These are phyloP conservation scores for Ibycter americanus DNA, from an alignment of 2,797 vertebrate genomes.

Conservation along the genomic window DNA sequence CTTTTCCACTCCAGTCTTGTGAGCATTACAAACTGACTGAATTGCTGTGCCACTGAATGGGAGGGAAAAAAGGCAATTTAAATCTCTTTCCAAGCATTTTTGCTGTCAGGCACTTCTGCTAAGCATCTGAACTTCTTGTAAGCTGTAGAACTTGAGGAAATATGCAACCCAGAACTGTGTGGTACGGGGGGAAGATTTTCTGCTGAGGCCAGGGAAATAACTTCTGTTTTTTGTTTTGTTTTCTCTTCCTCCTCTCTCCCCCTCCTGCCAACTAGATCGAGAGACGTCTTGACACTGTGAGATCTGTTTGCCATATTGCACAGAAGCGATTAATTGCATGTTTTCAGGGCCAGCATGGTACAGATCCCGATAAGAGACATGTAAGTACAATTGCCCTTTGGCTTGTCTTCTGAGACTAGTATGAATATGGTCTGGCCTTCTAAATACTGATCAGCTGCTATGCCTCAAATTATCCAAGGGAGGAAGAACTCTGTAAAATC, in stretches of 20 bases:
- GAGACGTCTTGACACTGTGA: slow-evolving; percentile 92
- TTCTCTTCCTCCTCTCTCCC: background rate
- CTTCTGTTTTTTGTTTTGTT: slow-evolving; percentile 17
- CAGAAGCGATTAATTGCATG: slow-evolving; percentile 91
- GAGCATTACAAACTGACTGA: background rate
- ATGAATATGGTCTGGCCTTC: background rate
- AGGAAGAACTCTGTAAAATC: background rate
- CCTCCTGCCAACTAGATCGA: slow-evolving; percentile 82
- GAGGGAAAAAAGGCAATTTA: background rate
- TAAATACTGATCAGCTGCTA: background rate
- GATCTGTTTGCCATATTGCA: slow-evolving; percentile 92
- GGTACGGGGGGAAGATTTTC: background rate
- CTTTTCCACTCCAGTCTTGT: background rate
- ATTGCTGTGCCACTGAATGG: background rate
- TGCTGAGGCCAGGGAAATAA: slow-evolving; percentile 27
- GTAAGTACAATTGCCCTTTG: slow-evolving; percentile 74
- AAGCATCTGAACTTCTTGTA: slow-evolving; percentile 8
- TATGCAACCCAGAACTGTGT: background rate
- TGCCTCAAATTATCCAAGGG: background rate
- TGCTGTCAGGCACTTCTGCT: background rate
- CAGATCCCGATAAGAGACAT: slow-evolving; percentile 91
- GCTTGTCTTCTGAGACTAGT: background rate
- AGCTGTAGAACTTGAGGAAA: slow-evolving; percentile 26
- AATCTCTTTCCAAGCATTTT: background rate
- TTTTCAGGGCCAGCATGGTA: slow-evolving; percentile 93